These are phyloP conservation scores for Myotis pilosus DNA, from an alignment of 2,797 vertebrate genomes.

Conservation along the genomic window DNA sequence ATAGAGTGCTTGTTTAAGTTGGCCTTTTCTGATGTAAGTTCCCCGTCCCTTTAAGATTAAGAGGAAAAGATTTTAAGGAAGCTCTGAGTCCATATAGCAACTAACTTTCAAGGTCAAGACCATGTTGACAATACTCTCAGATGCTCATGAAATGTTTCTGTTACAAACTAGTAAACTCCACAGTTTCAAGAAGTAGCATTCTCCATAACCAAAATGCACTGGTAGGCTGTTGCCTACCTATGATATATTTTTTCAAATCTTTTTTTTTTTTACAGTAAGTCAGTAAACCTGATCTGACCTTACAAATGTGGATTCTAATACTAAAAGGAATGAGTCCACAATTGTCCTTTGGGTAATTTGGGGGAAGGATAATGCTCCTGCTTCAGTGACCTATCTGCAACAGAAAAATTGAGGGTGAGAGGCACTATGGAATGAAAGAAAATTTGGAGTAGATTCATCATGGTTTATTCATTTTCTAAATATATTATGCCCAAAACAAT, in stretches of 20 bases:
- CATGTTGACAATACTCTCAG: not conserved
- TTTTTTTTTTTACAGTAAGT: not conserved
- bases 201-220: not conserved
- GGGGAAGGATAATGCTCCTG: not conserved
- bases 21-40: not conserved
- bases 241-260: not conserved
- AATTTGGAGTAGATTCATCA: not conserved
- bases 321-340: not conserved
- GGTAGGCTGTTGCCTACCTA: not conserved
- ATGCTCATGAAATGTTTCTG: not conserved
- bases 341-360: not conserved
- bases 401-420: not conserved
- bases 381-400: not conserved
- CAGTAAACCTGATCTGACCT: not conserved
- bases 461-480: constrained; percentile 6
- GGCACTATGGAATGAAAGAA: not conserved
- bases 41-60: not conserved
- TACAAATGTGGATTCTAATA: not conserved
- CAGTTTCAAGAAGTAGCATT: not conserved
- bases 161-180: not conserved
- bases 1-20: not conserved
- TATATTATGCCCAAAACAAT: not conserved
- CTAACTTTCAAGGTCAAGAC: not conserved
- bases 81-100: not conserved
- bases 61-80: not conserved